These are phyloP conservation scores for Araneus ventricosus DNA, from an alignment of 1,140 invertebrate species.

Conservation along the genomic window DNA sequence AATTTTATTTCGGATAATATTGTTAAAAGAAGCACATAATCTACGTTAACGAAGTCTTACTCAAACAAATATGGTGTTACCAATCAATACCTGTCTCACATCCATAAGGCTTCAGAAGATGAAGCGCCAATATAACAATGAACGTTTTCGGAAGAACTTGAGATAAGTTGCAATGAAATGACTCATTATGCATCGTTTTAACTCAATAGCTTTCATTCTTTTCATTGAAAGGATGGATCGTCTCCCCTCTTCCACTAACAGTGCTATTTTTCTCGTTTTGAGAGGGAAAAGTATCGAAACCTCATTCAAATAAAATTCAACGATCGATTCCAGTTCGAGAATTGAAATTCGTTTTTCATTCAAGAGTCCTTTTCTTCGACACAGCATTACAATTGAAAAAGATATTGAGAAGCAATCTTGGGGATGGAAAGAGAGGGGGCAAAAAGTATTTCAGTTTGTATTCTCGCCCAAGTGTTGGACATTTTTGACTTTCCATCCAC, in stretches of 20 bases:
- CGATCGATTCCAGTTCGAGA: background rate
- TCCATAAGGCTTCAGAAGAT: background rate
- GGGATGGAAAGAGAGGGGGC: no score
- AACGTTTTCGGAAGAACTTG: background rate
- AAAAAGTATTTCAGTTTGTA: background rate
- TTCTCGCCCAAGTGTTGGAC: background rate
- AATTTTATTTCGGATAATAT: no score
- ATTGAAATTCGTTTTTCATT: background rate
- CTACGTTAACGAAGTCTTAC: no score
- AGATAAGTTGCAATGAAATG: background rate
- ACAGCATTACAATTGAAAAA: conserved; percentile 7
- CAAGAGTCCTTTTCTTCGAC: background rate
- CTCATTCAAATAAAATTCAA: conserved; percentile 2
- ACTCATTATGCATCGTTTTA: conserved; percentile 7
- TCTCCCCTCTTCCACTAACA: background rate
- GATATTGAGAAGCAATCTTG: background rate
- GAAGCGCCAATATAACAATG: background rate
- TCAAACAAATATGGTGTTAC: no score
- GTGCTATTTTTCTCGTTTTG: conserved; percentile 78
- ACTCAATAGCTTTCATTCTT: background rate
- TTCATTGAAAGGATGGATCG: background rate
- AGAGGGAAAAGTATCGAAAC: background rate
- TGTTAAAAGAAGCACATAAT: no score
- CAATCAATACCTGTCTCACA: no score
- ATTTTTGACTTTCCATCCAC: background rate